Percentiles rank a stretch among this genome's conserved stretches.
phyloP scores from a whole-genome alignment of 2,888 invertebrate genomes.

The Lissonota sp. region DNA sequence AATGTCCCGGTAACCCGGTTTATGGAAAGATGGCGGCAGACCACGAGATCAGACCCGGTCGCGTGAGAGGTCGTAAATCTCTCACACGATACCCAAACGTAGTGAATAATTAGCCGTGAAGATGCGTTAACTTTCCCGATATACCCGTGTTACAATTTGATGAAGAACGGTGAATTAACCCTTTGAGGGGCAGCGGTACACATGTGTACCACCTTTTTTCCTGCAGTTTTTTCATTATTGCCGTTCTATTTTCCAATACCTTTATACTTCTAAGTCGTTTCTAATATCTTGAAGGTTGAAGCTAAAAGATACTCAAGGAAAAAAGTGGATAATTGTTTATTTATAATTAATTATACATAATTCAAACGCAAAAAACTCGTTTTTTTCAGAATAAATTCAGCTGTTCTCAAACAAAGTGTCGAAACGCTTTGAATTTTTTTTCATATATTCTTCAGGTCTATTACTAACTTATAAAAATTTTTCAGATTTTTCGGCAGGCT shows the following conservation, averaged over 20 bases:
- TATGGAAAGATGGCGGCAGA: too few relatives aligned
- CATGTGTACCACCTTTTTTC: conserved; percentile 1
- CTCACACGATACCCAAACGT: too few relatives aligned
- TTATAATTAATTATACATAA: conserved; percentile 6
- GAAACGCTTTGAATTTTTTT: conserved; percentile 2
- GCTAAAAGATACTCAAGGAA: conserved; percentile 7
- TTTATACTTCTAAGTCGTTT: conserved; percentile 5
- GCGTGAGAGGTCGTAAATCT: too few relatives aligned
- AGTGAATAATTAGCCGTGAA: too few relatives aligned
- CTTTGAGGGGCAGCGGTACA: conserved; percentile 5
- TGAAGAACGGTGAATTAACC: too few relatives aligned
- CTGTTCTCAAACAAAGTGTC: conserved; percentile 7
- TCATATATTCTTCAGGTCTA: conserved; percentile 5
- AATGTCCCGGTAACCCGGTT: too few relatives aligned
- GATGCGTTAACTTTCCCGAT: too few relatives aligned
- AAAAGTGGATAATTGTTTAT: conserved; percentile 1
- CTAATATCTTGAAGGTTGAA: conserved; percentile 2
- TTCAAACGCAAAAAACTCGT: conserved; percentile 4
- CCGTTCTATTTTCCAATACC: conserved; percentile 7
- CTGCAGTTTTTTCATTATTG: conserved; percentile 9
- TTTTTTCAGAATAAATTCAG: conserved; percentile 7
- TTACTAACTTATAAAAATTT: conserved; percentile 4
- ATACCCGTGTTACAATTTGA: too few relatives aligned
- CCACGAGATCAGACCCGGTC: too few relatives aligned
- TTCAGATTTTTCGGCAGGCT: neutral